Conservation (phyloP, 2,113 vertebrate genomes). For the Cynoglossus semilaevis region DNA sequence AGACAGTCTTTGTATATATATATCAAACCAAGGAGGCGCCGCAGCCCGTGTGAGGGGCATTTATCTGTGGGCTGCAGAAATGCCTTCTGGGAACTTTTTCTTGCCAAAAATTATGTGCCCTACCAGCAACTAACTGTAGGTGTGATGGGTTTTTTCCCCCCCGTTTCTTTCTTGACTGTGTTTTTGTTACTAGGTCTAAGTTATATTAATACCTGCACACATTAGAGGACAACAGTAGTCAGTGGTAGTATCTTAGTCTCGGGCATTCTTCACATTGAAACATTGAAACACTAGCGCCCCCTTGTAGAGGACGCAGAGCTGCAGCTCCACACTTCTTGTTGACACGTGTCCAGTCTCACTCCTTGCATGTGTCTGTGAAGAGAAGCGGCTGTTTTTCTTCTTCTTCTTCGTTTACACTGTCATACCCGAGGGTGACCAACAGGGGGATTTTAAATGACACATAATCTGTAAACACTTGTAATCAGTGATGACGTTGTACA, state of each 20-base stretch:
- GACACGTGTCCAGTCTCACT: conserved; percentile 31
- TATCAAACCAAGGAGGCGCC: conserved; percentile 32
- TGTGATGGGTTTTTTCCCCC: conserved; percentile 33
- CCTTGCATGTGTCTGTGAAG: conserved; percentile 64
- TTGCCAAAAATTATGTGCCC: conserved; percentile 68
- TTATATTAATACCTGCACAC: conserved; percentile 63
- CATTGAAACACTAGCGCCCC: conserved; percentile 53
- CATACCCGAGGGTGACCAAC: conserved; percentile 40
- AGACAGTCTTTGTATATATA: conserved; percentile 58
- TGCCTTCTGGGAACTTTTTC: conserved; percentile 66
- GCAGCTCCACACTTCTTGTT: conserved; percentile 43
- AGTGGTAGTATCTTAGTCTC: conserved; percentile 52
- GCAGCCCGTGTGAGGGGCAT: conserved; percentile 38
- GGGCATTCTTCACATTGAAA: conserved; percentile 47
- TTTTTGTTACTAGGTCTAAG: conserved; percentile 59
- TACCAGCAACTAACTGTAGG: conserved; percentile 71
- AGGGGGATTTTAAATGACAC: conserved; percentile 32
- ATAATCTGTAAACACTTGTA: conserved; percentile 49
- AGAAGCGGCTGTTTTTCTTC: conserved; percentile 42
- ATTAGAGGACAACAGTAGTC: conserved; percentile 54
- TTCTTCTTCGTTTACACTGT: conserved; percentile 55
- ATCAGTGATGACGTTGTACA: conserved; percentile 43
- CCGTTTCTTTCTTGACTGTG: conserved; percentile 56
- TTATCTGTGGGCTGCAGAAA: conserved; percentile 43
- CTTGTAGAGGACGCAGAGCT: conserved; percentile 55